These are phyloP conservation scores for Celastrina argiolus DNA, from an alignment of 2,888 invertebrate genomes.

Conservation along the genomic window DNA sequence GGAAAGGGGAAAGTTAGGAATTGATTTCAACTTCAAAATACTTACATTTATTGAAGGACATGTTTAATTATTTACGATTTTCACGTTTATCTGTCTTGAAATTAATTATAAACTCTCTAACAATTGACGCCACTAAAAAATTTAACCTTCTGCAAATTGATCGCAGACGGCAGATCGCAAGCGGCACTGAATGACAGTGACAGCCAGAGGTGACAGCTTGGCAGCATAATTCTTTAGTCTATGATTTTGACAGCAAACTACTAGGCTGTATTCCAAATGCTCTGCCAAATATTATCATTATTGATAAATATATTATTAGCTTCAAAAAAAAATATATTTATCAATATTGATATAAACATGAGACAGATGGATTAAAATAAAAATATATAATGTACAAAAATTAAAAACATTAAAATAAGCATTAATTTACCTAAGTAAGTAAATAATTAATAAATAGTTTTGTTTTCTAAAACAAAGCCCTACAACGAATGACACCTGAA, in stretches of 20 bases:
- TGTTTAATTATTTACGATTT: conserved; percentile 14
- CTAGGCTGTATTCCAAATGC: neutral
- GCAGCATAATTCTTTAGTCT: neutral
- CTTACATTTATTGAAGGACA: conserved; percentile 35
- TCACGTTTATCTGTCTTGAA: neutral
- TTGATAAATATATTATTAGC: no score
- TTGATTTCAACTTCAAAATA: conserved; percentile 5
- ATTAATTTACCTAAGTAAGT: no score
- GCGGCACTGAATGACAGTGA: neutral
- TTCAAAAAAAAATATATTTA: no score
- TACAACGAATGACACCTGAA: neutral
- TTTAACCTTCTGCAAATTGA: neutral
- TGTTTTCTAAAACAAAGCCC: neutral
- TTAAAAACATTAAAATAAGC: no score
- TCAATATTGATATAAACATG: no score
- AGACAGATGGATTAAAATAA: no score
- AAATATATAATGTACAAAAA: no score
- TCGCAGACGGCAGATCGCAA: neutral
- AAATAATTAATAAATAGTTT: no score
- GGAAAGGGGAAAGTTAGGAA: neutral
- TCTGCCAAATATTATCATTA: neutral
- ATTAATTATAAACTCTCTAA: neutral
- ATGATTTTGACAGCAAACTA: neutral
- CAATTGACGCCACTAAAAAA: neutral
- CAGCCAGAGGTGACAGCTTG: neutral